Conservation (phyloP, 2,888 invertebrate genomes). For the Uloborus plumipes region DNA sequence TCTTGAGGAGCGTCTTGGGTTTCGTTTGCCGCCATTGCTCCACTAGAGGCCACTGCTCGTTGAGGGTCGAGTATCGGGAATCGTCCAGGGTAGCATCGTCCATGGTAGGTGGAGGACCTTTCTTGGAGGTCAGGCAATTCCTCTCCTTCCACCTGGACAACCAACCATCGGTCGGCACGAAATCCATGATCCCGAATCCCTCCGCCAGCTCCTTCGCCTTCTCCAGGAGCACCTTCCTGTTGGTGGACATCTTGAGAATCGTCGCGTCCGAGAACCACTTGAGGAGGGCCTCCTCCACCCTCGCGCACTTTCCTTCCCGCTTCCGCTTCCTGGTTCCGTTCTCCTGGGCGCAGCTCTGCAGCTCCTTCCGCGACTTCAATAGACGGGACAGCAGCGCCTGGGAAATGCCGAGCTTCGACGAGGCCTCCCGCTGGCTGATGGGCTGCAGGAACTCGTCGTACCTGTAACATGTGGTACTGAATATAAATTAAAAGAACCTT, state of each 20-base stretch:
- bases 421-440: background rate
- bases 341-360: background rate
- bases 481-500: too few species aligned
- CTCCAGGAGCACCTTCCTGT: background rate
- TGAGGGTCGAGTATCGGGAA: background rate
- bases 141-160: constrained; percentile 1
- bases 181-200: background rate
- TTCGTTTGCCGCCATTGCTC: too few species aligned
- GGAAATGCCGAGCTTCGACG: background rate
- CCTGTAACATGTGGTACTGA: too few species aligned
- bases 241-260: background rate
- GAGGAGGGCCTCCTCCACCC: background rate
- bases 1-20: too few species aligned
- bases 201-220: background rate
- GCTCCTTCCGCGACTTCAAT: background rate
- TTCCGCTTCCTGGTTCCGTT: background rate
- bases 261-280: background rate
- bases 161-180: background rate
- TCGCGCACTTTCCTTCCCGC: background rate
- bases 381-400: background rate
- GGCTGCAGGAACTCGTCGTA: too few species aligned
- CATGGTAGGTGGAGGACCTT: background rate
- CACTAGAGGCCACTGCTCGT: background rate
- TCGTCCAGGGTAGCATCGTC: background rate
- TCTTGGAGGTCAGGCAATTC: background rate